Base-by-base conservation (phyloP, 2,797 vertebrate species). In the Xiphorhynchus erythropygius region DNA sequence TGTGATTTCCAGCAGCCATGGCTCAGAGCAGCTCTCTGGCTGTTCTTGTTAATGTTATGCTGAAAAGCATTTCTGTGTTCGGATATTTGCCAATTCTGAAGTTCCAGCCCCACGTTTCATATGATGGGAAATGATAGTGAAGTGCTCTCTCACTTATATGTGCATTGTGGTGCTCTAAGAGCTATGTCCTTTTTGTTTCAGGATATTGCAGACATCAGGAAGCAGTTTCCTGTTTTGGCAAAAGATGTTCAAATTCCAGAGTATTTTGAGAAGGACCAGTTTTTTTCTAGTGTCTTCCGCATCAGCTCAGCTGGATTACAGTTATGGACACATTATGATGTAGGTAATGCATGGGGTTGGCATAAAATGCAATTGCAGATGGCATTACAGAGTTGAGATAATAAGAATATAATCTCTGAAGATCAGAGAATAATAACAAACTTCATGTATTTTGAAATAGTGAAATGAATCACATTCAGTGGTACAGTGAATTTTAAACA, bases 261-360 rank as follows among this genome's bases (percentile, higher is more conserved):
- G 35, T 99, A 99, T 97, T 99, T 99, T 97, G 97, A 98, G 71
- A 98, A 98, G 5, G 98, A 99, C 6, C 98, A 98, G 82, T 99
- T 99, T 91, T 99, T 99, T 97, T 99, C 99, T 92, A 99, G 99
- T 3, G 98, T 99, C 18, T 99, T 99, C 95, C 99, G 99, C 32
- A 99, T 99, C 97, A 99, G 99, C 96, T 99, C 99, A 62, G 97
- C 98, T 63, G 98, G 99, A 37, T 97, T 99, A 77, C 99, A 99
- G 96, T 97, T 99, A 56, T 99, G 99, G 99, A 99, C 99, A 6
- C 99, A 99, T 93, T 99, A 99, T 69, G 99, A 99, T 95, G 99
- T 99, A 97, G 96, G 98, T 93, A 93, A 53, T 73, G 49, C 3
- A 5, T 18, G 7, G 13, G 5, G 39, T 87, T 55, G 69, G 57